Conservation (phyloP, 2,797 vertebrate genomes). For the Xiphorhynchus erythropygius region DNA sequence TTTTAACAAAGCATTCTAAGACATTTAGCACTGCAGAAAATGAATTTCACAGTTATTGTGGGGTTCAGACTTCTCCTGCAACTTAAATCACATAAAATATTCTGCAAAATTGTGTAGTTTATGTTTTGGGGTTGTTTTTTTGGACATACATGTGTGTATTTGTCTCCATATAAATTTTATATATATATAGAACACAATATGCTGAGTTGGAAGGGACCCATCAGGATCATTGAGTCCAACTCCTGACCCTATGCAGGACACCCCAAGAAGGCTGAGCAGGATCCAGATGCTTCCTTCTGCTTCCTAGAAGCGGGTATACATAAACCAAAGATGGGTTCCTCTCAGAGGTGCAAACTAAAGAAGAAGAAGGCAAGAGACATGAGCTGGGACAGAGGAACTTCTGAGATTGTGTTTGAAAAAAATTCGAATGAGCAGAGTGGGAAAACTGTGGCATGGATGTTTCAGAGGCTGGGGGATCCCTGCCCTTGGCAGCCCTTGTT, state of each 20-base stretch:
- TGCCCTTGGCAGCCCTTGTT: background rate
- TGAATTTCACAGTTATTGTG: background rate
- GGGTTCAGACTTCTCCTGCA: background rate
- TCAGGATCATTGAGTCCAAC: background rate
- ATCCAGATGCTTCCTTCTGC: background rate
- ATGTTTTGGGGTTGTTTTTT: background rate
- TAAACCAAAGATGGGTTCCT: background rate
- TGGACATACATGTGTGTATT: rapidly evolving
- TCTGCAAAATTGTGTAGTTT: background rate
- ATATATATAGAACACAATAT: background rate
- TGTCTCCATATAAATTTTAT: background rate
- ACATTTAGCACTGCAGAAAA: background rate
- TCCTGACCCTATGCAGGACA: background rate
- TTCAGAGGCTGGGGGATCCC: background rate
- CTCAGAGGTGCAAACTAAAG: background rate
- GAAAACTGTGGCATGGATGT: background rate
- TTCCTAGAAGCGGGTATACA: background rate
- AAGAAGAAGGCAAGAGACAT: background rate
- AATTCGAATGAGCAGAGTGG: background rate
- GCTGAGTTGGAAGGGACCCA: background rate
- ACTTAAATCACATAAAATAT: background rate
- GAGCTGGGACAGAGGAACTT: background rate
- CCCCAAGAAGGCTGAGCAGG: background rate
- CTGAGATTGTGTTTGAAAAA: background rate
- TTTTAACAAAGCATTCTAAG: background rate